Conservation (phyloP, 1,140 invertebrate genomes). For the Drosophila prosaltans region DNA sequence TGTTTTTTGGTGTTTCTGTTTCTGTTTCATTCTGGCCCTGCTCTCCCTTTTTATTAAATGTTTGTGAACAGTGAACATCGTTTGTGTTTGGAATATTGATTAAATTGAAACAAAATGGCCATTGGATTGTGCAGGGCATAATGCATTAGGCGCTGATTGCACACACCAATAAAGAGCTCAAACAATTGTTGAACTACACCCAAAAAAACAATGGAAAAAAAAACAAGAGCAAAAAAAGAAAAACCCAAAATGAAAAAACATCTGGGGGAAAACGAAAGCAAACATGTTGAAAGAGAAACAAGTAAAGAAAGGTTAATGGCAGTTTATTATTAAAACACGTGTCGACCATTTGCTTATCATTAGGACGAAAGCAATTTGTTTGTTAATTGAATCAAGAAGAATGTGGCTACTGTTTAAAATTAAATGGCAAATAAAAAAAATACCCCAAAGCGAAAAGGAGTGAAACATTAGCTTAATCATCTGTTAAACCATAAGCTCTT, state of each 20-base stretch:
- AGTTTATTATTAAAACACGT: constrained; percentile 64
- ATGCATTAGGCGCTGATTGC: constrained; percentile 69
- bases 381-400: constrained; percentile 65
- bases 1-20: constrained; percentile 14
- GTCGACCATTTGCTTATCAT: constrained; percentile 49
- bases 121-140: constrained; percentile 38
- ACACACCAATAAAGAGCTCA: constrained; percentile 51
- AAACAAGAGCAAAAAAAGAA: neutral
- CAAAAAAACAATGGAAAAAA: neutral
- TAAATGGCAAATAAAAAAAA: constrained; percentile 2
- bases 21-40: neutral
- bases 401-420: constrained; percentile 10
- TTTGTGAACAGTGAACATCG: constrained; percentile 32
- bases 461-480: constrained; percentile 71
- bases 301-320: constrained; percentile 37
- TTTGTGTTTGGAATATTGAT: constrained; percentile 76
- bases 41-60: constrained; percentile 24
- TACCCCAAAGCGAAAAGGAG: constrained; percentile 28
- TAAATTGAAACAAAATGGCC: constrained; percentile 54
- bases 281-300: neutral
- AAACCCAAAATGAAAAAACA: neutral
- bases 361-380: constrained; percentile 56
- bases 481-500: constrained; percentile 39
- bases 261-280: neutral
- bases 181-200: constrained; percentile 48